Percentiles rank a stretch among this genome's conserved stretches.
Conservation (phyloP, 2,888 invertebrate genomes). For the Polymixis flavicincta region DNA sequence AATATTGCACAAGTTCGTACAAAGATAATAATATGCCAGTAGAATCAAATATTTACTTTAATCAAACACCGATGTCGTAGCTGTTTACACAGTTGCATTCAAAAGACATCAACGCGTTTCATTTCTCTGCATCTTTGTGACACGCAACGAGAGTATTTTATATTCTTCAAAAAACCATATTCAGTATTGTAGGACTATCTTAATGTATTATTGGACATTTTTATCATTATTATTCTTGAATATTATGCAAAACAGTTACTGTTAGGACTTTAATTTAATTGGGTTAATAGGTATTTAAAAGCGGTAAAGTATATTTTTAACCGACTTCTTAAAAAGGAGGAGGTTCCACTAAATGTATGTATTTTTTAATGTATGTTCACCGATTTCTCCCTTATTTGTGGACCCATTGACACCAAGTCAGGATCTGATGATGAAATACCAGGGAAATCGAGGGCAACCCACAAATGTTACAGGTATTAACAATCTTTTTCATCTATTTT, state of each 20-base stretch:
- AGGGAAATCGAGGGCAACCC: no score
- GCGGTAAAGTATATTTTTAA: not conserved
- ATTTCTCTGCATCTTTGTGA: not conserved
- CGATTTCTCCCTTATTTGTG: no score
- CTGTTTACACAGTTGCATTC: conserved; percentile 7
- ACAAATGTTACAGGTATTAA: no score
- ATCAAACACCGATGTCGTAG: not conserved
- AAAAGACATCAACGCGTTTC: conserved; percentile 57
- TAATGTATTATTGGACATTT: not conserved
- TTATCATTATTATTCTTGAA: not conserved
- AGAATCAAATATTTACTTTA: not conserved
- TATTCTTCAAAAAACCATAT: not conserved
- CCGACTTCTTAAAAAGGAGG: no score
- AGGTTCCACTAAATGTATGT: no score
- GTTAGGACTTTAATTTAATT: not conserved
- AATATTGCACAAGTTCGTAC: not conserved
- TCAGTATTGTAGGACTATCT: not conserved
- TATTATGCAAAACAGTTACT: not conserved
- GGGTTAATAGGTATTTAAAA: not conserved
- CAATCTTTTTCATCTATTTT: no score
- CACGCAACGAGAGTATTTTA: not conserved
- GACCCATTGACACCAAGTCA: no score
- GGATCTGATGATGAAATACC: no score
- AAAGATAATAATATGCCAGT: not conserved
- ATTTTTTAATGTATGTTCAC: no score